phyloP scores from a whole-genome alignment of 2,888 invertebrate species.

The Amorpha juglandis region DNA sequence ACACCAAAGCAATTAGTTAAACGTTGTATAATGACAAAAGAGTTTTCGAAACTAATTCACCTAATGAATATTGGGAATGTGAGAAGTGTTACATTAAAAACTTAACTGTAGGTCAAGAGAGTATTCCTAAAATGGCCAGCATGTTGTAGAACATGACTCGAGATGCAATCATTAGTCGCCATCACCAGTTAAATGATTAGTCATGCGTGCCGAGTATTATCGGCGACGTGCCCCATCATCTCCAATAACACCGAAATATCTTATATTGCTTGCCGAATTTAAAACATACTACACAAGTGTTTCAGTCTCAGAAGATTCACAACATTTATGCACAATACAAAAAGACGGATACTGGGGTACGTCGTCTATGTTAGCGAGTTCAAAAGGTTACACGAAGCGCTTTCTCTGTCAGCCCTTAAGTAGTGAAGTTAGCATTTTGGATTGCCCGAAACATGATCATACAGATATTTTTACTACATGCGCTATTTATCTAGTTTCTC shows the following conservation, averaged over 20 bases:
- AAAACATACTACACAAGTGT: slow-evolving; percentile 28
- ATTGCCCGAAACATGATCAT: background rate
- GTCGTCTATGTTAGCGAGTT: background rate
- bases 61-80: background rate
- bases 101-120: background rate
- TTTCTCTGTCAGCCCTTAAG: slow-evolving; percentile 12
- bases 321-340: slow-evolving; percentile 10
- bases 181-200: slow-evolving; percentile 6
- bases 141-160: background rate
- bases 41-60: background rate
- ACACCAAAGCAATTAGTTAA: background rate
- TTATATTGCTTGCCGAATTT: slow-evolving; percentile 16
- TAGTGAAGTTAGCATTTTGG: background rate
- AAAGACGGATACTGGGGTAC: slow-evolving; percentile 1
- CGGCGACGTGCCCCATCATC: slow-evolving; percentile 13
- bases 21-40: too few relatives aligned
- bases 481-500: background rate
- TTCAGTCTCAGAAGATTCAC: slow-evolving; percentile 30
- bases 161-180: slow-evolving; percentile 1
- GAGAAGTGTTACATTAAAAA: background rate
- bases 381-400: background rate
- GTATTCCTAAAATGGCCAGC: slow-evolving; percentile 6
- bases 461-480: background rate
- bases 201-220: background rate
- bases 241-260: background rate